These are phyloP conservation scores for Ochropleura leucogaster DNA, from an alignment of 2,888 invertebrate genomes.

Conservation along the genomic window DNA sequence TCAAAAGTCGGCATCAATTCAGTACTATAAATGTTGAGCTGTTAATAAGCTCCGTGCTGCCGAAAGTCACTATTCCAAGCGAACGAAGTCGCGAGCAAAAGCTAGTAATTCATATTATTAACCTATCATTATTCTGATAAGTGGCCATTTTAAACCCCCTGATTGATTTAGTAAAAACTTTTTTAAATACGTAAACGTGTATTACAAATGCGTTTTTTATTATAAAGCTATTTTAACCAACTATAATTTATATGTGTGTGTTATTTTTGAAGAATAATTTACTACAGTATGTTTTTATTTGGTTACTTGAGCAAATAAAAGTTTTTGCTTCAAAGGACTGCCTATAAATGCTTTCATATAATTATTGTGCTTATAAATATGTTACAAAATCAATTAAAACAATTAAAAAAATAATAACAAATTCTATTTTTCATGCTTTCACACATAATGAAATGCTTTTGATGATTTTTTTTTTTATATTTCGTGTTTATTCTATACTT, in stretches of 20 bases:
- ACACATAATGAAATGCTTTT: slow-evolving; percentile 86
- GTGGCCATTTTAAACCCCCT: not conserved
- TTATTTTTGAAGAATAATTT: slow-evolving; percentile 34
- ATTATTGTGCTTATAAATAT: slow-evolving; percentile 80
- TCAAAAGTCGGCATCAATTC: too few relatives aligned
- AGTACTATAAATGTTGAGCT: too few relatives aligned
- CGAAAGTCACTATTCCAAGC: too few relatives aligned
- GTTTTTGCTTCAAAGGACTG: slow-evolving; percentile 55
- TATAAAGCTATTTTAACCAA: not conserved
- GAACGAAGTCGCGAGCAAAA: too few relatives aligned
- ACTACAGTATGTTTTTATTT: slow-evolving; percentile 10
- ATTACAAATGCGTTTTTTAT: slow-evolving; percentile 10
- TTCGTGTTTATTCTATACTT: slow-evolving; percentile 44
- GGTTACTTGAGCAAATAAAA: slow-evolving; percentile 35
- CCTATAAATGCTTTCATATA: slow-evolving; percentile 54
- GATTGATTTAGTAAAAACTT: slow-evolving; percentile 55
- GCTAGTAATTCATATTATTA: too few relatives aligned
- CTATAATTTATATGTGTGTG: slow-evolving; percentile 22
- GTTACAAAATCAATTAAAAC: slow-evolving; percentile 76
- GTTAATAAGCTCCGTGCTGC: too few relatives aligned
- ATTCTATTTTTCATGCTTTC: slow-evolving; percentile 77
- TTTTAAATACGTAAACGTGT: slow-evolving; percentile 10
- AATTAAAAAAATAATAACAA: slow-evolving; percentile 65
- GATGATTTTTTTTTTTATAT: slow-evolving; percentile 64
- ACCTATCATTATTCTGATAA: too few relatives aligned